Conservation (phyloP, 2,888 invertebrate genomes). For the Aporophyla nigra region DNA sequence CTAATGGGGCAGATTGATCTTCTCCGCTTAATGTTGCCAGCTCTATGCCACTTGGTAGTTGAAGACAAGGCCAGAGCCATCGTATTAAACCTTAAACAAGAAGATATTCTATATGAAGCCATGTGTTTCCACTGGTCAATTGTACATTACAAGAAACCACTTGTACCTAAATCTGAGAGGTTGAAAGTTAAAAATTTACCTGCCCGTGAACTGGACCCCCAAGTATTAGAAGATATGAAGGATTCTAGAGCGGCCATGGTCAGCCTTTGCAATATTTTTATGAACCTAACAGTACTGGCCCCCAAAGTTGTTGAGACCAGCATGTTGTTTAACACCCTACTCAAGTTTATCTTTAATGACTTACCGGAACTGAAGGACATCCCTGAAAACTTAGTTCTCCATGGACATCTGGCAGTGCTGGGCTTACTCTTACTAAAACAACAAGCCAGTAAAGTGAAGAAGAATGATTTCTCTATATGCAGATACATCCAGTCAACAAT, state of each 20-base stretch:
- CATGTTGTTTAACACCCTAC: conserved; percentile 93
- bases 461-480: conserved; percentile 97
- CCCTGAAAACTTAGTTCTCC: conserved; percentile 95
- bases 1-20: conserved; percentile 93
- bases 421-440: conserved; percentile 96
- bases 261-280: conserved; percentile 97
- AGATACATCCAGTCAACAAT: conserved; percentile 97
- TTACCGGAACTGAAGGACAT: conserved; percentile 96
- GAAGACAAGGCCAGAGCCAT: conserved; percentile 97
- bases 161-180: conserved; percentile 95
- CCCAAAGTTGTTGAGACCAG: conserved; percentile 95
- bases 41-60: conserved; percentile 97
- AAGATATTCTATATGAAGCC: conserved; percentile 95
- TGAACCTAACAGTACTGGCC: conserved; percentile 97
- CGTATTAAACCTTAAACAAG: conserved; percentile 94
- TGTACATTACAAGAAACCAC: conserved; percentile 96
- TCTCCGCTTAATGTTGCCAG: conserved; percentile 95
- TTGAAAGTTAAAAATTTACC: conserved; percentile 94
- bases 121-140: conserved; percentile 96
- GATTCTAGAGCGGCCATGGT: conserved; percentile 96
- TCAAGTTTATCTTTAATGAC: conserved; percentile 96
- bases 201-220: conserved; percentile 94
- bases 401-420: conserved; percentile 96
- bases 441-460: conserved; percentile 95
- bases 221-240: conserved; percentile 95